Base-by-base conservation (phyloP, 2,888 invertebrate genomes). In the Pomacea canaliculata region DNA sequence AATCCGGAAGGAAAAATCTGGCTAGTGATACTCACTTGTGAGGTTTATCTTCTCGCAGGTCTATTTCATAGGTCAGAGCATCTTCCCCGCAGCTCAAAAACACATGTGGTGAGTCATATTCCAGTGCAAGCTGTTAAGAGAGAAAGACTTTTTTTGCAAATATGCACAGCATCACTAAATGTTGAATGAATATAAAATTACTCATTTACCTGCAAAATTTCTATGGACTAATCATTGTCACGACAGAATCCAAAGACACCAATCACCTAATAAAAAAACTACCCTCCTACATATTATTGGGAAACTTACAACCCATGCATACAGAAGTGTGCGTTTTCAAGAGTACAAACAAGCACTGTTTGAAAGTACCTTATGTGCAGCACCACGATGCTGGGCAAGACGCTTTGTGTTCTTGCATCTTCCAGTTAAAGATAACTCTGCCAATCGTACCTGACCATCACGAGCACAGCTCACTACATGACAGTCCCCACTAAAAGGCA, bases 81-180 rank as follows among this genome's bases (percentile, higher is more conserved):
- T 98, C 97, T 92, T 97, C 97, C 1, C 97, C 97, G 82, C 95
- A 96, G 82, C 96, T 96, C 49, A 97, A 92, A 79, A 93, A 90
- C 75, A 94, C 91, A 89, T 96, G 94, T 0, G 96, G 96, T 82
- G 94, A 94, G 77, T 94, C 94, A 13, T 93, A 92, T 83, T 95
- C 93, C 81, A 96, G 92, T 77, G 96, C 94, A 83, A 98, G 91
- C 92, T 92, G 84, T 7, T 85, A 80, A 56, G 56, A 56, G 69
- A 71, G 1, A 66, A 63, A 16, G 19, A 10, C 12, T 13, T 56
- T 56, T 56, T 13, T 56, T 56, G 8, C 37, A 37, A 37, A 37
- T 37, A 56, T 56, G 51, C 51, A 56, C 10, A 13, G 51, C 16
- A 16, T 56, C 16, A 16, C 51, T 16, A 56, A 56, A 56, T 56